Evolutionary conservation across 2,797 vertebrate genomes (phyloP), one percentile per base, ranked within the genome.

Genomic region (Loriculus beryllinus): DNA sequence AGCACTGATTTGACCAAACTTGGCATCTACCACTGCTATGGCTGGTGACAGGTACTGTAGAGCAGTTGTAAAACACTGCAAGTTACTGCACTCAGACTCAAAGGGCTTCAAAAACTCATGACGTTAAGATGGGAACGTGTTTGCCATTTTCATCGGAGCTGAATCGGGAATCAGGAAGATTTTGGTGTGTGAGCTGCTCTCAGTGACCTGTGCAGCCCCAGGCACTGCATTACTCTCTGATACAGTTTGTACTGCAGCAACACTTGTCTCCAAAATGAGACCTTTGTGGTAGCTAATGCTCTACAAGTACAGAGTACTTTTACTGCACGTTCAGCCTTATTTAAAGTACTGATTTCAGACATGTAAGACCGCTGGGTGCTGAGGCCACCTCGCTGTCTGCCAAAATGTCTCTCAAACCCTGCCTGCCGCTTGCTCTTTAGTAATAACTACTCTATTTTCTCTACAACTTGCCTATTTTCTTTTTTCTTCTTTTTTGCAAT

Each of bases 41-140:
- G 51, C 64, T 57, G 85, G 62, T 1, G 1, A 43, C 67, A 33
- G 35, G 48, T 1, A 47, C 59, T 56, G 26, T 20, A 26, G 56
- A 60, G 72, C 5, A 37, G 56, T 33, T 14, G 12, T 33, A 20
- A 51, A 88, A 12, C 65, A 35, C 48, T 15, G 33, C 2, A 47
- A 7, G 17, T 51, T 60, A 72, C 8, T 51, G 29, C 56, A 45
- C 49, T 42, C 56, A 8, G 45, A 65, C 39, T 31, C 76, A 23
- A 1, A n/a, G 56, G 20, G 23, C 48, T n/a, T 75, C 11, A n/a
- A 23, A 74, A 67, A 40, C 15, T 7, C 71, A 31, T 0, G 0
- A 35, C 3, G 18, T 29, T 54, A 48, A 82, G 49, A 16, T 22
- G 42, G 52, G 72, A 70, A 80, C 1, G 1, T 17, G 33, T 64